Evolutionary conservation across 1,140 invertebrate species (phyloP).

Genomic region (Bathynomus jamesi): DNA sequence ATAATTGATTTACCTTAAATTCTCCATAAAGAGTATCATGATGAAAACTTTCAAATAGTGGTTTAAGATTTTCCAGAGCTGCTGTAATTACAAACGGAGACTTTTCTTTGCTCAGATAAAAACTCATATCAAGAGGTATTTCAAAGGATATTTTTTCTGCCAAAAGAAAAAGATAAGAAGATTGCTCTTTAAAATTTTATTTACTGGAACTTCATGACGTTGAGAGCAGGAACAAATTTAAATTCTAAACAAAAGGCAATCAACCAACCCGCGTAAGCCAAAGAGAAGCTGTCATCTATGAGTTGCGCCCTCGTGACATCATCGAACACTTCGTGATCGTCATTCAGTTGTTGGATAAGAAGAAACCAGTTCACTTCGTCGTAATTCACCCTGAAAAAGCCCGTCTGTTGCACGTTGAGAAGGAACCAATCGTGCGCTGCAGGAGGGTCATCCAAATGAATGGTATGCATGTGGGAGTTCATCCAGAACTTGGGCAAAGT

Average conservation of each 20-base stretch:
- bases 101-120: neutral
- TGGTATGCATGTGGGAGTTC: neutral
- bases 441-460: neutral
- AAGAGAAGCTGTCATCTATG: conserved; percentile 7
- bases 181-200: neutral
- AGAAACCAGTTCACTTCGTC: conserved; percentile 10
- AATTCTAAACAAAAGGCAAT: too few species aligned
- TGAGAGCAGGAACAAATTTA: too few species aligned
- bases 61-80: neutral
- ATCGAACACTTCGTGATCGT: conserved; percentile 7
- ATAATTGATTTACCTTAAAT: too few species aligned
- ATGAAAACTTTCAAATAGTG: neutral
- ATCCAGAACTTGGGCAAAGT: conserved; percentile 5
- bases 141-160: neutral
- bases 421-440: neutral
- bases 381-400: conserved; percentile 12
- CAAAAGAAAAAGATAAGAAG: neutral
- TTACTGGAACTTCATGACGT: neutral
- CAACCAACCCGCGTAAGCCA: conserved; percentile 2
- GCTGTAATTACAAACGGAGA: neutral
- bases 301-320: conserved; percentile 9
- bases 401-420: conserved; percentile 6
- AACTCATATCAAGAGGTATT: neutral
- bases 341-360: conserved; percentile 1
- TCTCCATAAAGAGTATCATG: neutral